Conservation (phyloP, 2,797 vertebrate genomes). For the Artibeus lituratus region DNA sequence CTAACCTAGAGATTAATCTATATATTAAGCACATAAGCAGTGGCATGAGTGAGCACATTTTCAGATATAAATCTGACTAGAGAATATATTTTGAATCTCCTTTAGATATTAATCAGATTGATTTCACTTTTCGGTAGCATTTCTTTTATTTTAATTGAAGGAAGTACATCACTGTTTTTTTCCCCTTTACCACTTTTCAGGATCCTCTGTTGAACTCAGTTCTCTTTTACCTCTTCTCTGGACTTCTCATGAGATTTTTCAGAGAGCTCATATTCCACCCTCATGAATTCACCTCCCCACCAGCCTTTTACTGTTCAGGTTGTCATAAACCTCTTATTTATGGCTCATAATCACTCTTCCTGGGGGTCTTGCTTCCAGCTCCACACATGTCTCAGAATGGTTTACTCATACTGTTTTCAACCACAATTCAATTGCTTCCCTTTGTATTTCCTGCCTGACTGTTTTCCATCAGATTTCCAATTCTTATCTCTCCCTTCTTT, state of each 20-base stretch:
- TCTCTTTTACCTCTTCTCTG: neutral
- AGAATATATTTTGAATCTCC: neutral
- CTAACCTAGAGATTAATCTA: neutral
- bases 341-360: conserved; percentile 32
- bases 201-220: neutral
- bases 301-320: conserved; percentile 3
- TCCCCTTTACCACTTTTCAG: neutral
- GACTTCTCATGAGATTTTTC: neutral
- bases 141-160: conserved; percentile 27
- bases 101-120: neutral
- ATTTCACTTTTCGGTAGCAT: neutral
- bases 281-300: neutral
- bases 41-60: neutral
- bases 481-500: conserved; percentile 61
- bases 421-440: conserved; percentile 11
- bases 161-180: neutral
- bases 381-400: conserved; percentile 41
- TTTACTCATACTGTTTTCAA: conserved; percentile 43
- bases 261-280: neutral
- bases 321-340: neutral
- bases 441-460: conserved; percentile 62
- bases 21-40: neutral
- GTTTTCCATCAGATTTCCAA: conserved; percentile 54
- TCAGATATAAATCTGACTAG: neutral
- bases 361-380: conserved; percentile 40